Conservation (phyloP, 2,113 vertebrate genomes). For the Sitta europaea region DNA sequence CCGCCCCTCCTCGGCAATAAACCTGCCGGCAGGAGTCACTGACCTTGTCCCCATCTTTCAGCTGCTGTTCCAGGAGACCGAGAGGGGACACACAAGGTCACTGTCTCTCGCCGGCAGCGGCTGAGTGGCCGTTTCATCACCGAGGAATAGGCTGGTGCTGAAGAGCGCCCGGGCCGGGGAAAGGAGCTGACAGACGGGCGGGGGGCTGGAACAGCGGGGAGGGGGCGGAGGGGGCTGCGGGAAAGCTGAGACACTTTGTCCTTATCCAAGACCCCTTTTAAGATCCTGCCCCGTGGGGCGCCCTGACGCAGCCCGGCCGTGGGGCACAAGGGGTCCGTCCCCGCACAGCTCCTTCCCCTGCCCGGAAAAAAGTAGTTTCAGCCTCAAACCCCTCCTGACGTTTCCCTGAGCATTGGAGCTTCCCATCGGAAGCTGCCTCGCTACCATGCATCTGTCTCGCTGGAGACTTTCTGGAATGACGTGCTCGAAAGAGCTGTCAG, state of each 20-base stretch:
- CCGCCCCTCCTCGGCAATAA: background rate
- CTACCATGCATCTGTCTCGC: background rate
- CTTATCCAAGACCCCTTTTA: background rate
- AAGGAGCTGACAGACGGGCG: constrained; percentile 33
- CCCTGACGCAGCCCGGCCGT: background rate
- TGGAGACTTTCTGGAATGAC: constrained; percentile 1
- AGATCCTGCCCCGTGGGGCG: background rate
- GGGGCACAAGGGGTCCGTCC: accelerated
- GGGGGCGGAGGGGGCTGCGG: background rate
- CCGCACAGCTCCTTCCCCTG: background rate
- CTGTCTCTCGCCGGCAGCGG: background rate
- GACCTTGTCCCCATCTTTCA: constrained; percentile 62
- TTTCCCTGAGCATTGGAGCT: background rate
- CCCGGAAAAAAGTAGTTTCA: background rate
- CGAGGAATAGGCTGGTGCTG: constrained; percentile 48
- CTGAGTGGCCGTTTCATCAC: constrained; percentile 57
- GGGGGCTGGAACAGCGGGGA: background rate
- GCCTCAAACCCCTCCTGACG: background rate
- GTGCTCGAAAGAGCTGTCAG: constrained; percentile 29
- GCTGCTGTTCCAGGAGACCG: constrained; percentile 17
- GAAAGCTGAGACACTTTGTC: background rate
- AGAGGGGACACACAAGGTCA: constrained; percentile 50
- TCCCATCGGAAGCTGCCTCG: background rate
- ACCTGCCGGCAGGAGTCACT: constrained; percentile 29
- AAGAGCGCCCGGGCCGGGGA: background rate